Evolutionary conservation across 1,140 invertebrate genomes (phyloP).

Genomic region (Caenorhabditis brenneri): DNA sequence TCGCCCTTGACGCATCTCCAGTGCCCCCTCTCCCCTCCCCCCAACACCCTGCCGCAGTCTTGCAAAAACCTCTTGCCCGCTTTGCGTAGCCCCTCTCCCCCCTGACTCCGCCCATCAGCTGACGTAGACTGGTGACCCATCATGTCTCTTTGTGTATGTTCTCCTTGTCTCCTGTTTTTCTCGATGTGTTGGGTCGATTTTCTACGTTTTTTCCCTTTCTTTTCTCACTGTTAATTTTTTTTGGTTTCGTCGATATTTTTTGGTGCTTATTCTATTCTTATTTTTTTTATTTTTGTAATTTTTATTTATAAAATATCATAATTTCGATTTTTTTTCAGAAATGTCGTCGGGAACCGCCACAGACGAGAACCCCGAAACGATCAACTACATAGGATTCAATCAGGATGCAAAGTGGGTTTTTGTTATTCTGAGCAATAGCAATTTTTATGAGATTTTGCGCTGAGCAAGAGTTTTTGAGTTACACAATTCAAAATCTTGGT

Average conservation of each 20-base stretch:
- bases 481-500: neutral
- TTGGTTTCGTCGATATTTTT: too few relatives aligned
- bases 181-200: neutral
- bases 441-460: too few relatives aligned
- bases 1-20: too few relatives aligned
- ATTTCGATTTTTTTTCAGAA: neutral
- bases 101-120: neutral
- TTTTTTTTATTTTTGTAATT: neutral
- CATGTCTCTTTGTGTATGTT: neutral
- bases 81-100: neutral
- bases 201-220: neutral
- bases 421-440: too few relatives aligned
- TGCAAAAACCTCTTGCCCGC: neutral
- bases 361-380: neutral
- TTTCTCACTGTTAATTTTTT: neutral
- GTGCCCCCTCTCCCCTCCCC: neutral
- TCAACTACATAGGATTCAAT: constrained; percentile 56
- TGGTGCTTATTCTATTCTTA: neutral
- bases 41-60: neutral
- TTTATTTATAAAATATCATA: neutral
- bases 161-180: neutral
- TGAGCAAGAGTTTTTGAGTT: neutral
- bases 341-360: neutral
- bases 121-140: constrained; percentile 31
- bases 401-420: constrained; percentile 57